Conservation (phyloP, 2,113 vertebrate species). For the Tor tambroides region DNA sequence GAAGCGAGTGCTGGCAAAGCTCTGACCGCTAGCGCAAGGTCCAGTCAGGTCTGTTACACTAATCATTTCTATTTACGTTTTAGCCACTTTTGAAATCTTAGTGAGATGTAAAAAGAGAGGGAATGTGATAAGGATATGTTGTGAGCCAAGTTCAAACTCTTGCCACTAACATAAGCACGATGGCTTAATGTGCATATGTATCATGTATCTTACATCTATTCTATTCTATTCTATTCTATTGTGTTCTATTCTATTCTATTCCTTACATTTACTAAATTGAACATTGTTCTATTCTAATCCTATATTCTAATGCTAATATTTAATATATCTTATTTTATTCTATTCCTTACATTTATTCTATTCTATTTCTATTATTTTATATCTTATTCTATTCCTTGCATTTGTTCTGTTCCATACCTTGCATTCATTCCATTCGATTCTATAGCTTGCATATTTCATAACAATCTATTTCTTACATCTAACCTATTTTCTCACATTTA, state of each 20-base stretch:
- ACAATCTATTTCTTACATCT: no score
- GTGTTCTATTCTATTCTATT: neutral
- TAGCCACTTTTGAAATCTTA: neutral
- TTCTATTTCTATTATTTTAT: neutral
- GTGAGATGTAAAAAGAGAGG: neutral
- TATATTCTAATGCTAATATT: neutral
- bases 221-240: neutral
- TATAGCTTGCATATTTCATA: no score
- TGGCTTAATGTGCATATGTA: neutral
- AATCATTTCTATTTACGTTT: neutral
- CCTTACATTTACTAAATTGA: no score
- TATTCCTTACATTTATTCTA: neutral
- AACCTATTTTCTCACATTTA: no score
- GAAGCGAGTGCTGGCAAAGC: neutral
- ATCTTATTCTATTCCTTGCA: neutral
- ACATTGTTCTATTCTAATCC: neutral
- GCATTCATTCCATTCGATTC: neutral
- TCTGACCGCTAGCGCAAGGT: neutral
- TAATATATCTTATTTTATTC: neutral
- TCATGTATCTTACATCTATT: neutral
- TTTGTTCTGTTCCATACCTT: neutral
- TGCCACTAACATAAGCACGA: neutral
- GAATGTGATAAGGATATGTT: neutral
- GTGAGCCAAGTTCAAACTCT: constrained; percentile 1
- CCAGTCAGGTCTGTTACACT: neutral